phyloP scores from a whole-genome alignment of 2,888 invertebrate genomes.

The Podabrus alpinus region DNA sequence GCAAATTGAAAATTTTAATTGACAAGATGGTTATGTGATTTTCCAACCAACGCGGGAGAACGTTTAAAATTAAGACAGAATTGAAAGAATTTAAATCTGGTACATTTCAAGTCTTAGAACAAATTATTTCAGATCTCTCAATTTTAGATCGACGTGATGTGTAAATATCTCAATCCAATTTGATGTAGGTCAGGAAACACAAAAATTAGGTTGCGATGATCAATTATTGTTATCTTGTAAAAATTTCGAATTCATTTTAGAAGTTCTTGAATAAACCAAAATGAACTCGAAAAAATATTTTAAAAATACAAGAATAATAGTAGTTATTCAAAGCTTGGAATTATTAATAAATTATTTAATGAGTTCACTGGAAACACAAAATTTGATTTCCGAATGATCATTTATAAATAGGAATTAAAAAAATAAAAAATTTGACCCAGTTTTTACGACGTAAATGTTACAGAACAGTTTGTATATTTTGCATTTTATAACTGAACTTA shows the following conservation, averaged over 20 bases:
- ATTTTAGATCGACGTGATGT: not conserved
- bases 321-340: too few species aligned
- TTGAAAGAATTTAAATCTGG: not conserved
- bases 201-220: not conserved
- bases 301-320: too few species aligned
- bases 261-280: too few species aligned
- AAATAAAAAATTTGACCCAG: not conserved
- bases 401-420: not conserved
- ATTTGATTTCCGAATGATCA: not conserved
- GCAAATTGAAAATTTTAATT: not conserved
- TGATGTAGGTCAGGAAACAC: not conserved
- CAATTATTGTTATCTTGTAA: not conserved
- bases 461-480: not conserved
- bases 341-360: not conserved
- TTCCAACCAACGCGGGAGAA: not conserved
- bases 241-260: not conserved
- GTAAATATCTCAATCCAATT: not conserved
- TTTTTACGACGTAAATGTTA: not conserved
- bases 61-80: not conserved
- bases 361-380: not conserved
- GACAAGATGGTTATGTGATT: not conserved
- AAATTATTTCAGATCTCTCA: not conserved
- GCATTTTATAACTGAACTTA: not conserved
- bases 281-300: too few species aligned
- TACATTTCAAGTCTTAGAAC: not conserved